Conservation (phyloP, 2,888 invertebrate genomes). For the Drosophila formosana region DNA sequence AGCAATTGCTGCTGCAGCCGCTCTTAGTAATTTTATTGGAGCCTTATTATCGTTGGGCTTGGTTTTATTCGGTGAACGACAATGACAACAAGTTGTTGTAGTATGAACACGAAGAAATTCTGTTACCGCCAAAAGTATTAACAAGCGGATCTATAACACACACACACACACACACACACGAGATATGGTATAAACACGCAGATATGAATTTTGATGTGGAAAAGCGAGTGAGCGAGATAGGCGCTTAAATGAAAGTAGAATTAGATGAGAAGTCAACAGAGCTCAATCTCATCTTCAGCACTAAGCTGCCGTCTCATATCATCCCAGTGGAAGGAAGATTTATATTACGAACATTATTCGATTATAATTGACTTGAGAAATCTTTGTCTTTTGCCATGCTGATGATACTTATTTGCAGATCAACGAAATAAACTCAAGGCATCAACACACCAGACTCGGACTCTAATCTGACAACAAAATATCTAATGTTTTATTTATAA, state of each 20-base stretch:
- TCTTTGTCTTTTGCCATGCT: background rate
- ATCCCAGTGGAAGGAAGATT: slow-evolving; percentile 22
- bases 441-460: no score
- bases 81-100: slow-evolving; percentile 43
- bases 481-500: no score
- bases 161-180: background rate
- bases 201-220: slow-evolving; percentile 10
- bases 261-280: no score
- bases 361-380: slow-evolving; percentile 41
- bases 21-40: slow-evolving; percentile 18
- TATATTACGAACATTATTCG: slow-evolving; percentile 38
- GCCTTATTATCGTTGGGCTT: slow-evolving; percentile 5
- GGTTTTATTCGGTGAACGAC: slow-evolving; percentile 25
- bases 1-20: background rate
- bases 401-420: no score
- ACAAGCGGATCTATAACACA: slow-evolving; percentile 29
- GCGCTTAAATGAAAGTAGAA: no score
- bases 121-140: slow-evolving; percentile 67
- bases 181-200: background rate
- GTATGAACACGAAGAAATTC: slow-evolving; percentile 65
- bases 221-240: background rate
- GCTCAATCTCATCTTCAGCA: no score
- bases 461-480: no score
- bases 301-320: background rate
- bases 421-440: no score